Percentiles rank a stretch among this genome's conserved stretches.
These are phyloP conservation scores for Paramormyrops hopkinsi DNA, from an alignment of 2,797 vertebrate species.

Conservation along the genomic window DNA sequence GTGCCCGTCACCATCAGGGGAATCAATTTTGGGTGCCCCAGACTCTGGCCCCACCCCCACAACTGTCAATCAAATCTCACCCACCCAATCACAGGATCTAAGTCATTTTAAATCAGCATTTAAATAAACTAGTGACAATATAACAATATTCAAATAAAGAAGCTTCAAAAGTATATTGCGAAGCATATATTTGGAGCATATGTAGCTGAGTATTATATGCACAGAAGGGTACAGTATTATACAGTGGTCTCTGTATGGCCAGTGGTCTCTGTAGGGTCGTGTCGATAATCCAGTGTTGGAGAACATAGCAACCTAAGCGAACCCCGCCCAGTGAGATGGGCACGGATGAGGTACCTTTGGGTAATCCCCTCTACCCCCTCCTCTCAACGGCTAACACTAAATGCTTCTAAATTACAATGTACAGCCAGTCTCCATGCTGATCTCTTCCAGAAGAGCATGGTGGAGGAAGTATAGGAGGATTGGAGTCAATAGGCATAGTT, in stretches of 20 bases:
- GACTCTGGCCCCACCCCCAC: slow-evolving; percentile 45
- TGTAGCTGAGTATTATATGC: neutral
- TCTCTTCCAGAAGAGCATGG: neutral
- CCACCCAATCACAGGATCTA: neutral
- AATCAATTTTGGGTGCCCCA: slow-evolving; percentile 58
- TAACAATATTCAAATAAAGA: neutral
- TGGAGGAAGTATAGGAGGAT: neutral
- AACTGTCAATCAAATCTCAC: slow-evolving; percentile 49
- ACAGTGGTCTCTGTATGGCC: neutral
- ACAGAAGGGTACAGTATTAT: neutral
- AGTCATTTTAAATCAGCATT: neutral
- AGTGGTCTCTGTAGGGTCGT: neutral
- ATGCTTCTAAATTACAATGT: neutral
- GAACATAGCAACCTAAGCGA: neutral
- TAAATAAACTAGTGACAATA: neutral
- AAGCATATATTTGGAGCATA: neutral
- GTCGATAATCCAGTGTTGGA: neutral
- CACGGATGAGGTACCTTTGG: neutral
- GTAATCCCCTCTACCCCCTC: neutral
- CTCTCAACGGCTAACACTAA: neutral
- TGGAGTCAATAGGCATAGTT: neutral
- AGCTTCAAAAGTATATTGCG: neutral
- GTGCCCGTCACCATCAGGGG: slow-evolving; percentile 57
- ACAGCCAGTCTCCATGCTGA: neutral
- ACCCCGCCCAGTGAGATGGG: neutral